phyloP scores from a whole-genome alignment of 2,797 vertebrate species.

The Babyrousa celebensis region DNA sequence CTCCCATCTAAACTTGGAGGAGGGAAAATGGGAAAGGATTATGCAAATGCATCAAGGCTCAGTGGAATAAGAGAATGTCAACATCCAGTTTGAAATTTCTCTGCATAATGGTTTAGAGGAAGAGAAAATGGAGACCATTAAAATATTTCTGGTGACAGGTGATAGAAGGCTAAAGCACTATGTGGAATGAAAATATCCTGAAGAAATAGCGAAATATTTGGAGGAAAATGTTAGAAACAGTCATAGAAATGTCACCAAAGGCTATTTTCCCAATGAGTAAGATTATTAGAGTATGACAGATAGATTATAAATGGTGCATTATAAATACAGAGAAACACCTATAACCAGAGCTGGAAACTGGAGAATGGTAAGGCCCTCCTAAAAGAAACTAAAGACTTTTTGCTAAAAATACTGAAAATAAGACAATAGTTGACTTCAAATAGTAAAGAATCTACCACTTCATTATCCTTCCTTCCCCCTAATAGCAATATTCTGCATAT shows the following conservation, averaged over 20 bases:
- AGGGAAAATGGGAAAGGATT: neutral
- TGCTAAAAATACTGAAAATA: neutral
- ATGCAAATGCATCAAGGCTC: neutral
- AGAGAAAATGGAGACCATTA: neutral
- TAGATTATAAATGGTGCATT: neutral
- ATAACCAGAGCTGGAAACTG: neutral
- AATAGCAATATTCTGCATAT: neutral
- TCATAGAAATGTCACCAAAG: neutral
- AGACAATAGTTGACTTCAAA: neutral
- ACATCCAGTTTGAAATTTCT: neutral
- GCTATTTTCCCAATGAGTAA: neutral
- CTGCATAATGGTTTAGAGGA: neutral
- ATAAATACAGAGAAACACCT: neutral
- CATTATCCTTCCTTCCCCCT: neutral
- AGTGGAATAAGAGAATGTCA: neutral
- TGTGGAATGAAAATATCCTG: neutral
- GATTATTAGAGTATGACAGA: neutral
- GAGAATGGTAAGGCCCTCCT: neutral
- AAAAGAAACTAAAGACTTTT: neutral
- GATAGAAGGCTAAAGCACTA: neutral
- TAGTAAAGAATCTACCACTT: neutral
- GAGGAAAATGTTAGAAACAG: neutral
- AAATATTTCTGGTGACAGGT: neutral
- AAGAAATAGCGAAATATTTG: neutral
- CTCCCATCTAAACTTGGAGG: neutral